These are phyloP conservation scores for Nipponia nippon DNA, from an alignment of 2,113 vertebrate species.

Conservation along the genomic window DNA sequence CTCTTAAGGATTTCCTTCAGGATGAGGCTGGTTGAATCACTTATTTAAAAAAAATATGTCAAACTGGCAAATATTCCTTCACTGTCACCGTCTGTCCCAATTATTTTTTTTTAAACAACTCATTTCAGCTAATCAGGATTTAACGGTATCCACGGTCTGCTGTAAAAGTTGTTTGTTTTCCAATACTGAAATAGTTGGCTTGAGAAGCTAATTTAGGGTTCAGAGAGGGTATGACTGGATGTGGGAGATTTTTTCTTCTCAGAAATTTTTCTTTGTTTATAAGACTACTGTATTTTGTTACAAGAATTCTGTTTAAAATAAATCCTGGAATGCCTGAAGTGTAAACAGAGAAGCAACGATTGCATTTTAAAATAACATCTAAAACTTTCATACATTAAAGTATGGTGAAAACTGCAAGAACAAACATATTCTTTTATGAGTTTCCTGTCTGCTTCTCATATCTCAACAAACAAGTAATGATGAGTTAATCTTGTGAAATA, in stretches of 20 bases:
- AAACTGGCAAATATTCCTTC: background rate
- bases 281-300: background rate
- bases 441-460: background rate
- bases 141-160: background rate
- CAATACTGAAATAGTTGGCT: background rate
- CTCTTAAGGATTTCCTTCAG: background rate
- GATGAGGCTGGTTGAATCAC: background rate
- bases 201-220: background rate
- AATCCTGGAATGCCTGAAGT: background rate
- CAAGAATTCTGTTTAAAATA: background rate
- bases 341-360: background rate
- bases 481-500: background rate
- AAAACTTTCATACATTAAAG: background rate
- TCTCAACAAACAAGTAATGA: background rate
- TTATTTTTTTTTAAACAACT: background rate
- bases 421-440: background rate
- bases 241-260: background rate
- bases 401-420: background rate
- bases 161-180: background rate
- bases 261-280: background rate
- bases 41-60: background rate
- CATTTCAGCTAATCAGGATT: background rate
- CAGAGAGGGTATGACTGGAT: background rate
- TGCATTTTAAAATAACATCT: background rate
- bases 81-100: background rate